A percentile compares a stretch with the other conserved stretches of the same genome.
phyloP scores from a whole-genome alignment of 1,140 invertebrate species.

The Drosophila nebulosa region DNA sequence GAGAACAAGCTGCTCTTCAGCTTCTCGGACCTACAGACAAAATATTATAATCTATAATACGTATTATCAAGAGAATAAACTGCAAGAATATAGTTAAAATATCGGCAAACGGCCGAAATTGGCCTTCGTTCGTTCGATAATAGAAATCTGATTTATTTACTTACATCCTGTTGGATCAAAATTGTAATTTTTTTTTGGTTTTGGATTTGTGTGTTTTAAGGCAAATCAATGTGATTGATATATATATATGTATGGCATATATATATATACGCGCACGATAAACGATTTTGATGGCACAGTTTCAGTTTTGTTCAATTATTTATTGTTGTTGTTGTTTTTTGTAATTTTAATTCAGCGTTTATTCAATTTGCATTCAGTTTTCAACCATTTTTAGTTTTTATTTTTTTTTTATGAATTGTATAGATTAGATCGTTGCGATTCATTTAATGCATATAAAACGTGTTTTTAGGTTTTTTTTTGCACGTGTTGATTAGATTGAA shows the following conservation, averaged over 20 bases:
- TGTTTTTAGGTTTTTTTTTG: not conserved
- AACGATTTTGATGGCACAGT: constrained; percentile 42
- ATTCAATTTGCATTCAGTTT: constrained; percentile 32
- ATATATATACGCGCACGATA: constrained; percentile 42
- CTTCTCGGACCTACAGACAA: no score
- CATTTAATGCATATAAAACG: constrained; percentile 8
- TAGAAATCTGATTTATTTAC: constrained; percentile 45
- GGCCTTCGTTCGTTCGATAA: constrained; percentile 4
- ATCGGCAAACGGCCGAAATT: not conserved
- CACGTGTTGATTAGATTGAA: constrained; percentile 37
- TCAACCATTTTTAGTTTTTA: constrained; percentile 12
- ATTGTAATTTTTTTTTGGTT: constrained; percentile 44
- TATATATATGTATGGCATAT: not conserved
- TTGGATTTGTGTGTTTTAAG: constrained; percentile 42
- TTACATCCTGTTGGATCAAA: constrained; percentile 70
- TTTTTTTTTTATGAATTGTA: constrained; percentile 14
- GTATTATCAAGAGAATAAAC: no score
- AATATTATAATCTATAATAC: no score
- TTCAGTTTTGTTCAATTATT: constrained; percentile 21
- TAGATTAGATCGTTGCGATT: constrained; percentile 12
- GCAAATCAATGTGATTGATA: constrained; percentile 50
- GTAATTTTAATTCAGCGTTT: constrained; percentile 32
- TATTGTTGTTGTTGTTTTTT: constrained; percentile 39
- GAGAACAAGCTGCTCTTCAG: no score
- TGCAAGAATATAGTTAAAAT: not conserved